Conservation (phyloP, 2,888 invertebrate species). For the Parthenolecanium corni region DNA sequence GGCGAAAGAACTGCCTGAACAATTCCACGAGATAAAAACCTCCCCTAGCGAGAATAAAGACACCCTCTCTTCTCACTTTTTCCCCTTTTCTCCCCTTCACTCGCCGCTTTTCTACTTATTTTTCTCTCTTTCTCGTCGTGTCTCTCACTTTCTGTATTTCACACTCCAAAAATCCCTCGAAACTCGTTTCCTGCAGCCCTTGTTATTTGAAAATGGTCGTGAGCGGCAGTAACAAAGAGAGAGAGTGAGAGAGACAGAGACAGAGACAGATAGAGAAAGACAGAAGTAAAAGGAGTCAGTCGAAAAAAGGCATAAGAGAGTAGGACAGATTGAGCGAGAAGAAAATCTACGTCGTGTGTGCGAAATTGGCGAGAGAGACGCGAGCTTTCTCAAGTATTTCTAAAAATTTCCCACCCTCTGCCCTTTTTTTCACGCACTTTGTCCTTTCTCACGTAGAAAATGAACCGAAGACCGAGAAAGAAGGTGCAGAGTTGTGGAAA, state of each 20-base stretch:
- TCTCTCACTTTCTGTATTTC: neutral
- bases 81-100: too few relatives aligned
- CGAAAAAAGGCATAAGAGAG: too few relatives aligned
- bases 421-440: neutral
- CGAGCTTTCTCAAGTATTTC: neutral
- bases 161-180: slow-evolving; percentile 9
- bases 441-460: too few relatives aligned
- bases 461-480: too few relatives aligned
- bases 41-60: slow-evolving; percentile 20
- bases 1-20: slow-evolving; percentile 7
- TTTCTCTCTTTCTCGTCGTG: neutral
- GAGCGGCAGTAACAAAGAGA: too few relatives aligned
- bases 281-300: too few relatives aligned
- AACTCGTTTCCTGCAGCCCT: slow-evolving; percentile 13
- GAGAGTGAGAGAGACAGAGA: too few relatives aligned
- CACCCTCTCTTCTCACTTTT: slow-evolving; percentile 13
- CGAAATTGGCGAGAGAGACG: neutral
- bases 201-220: neutral
- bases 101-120: neutral
- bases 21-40: slow-evolving; percentile 20
- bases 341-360: too few relatives aligned
- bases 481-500: neutral
- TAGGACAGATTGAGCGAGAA: too few relatives aligned
- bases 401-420: neutral
- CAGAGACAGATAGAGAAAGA: too few relatives aligned